phyloP scores from a whole-genome alignment of 2,888 invertebrate genomes.

The Lagria hirta region DNA sequence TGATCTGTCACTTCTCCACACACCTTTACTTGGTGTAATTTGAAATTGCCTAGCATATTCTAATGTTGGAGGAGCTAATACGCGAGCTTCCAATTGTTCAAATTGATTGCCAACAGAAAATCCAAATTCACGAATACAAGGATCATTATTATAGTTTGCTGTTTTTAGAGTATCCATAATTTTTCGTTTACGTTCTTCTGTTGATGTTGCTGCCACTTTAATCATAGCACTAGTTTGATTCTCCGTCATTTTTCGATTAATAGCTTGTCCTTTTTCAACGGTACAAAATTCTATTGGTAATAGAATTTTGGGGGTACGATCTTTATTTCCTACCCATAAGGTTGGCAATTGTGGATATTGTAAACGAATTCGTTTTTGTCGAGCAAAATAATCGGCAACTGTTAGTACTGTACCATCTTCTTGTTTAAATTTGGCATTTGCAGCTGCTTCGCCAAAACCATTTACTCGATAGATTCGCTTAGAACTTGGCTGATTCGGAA shows the following conservation, averaged over 20 bases:
- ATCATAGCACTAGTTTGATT: slow-evolving; percentile 87
- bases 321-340: slow-evolving; percentile 66
- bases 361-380: slow-evolving; percentile 52
- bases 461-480: slow-evolving; percentile 56
- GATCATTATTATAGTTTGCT: slow-evolving; percentile 50
- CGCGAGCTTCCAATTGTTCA: slow-evolving; percentile 73
- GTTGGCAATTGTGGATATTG: slow-evolving; percentile 74
- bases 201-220: slow-evolving; percentile 77
- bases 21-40: slow-evolving; percentile 50
- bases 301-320: slow-evolving; percentile 65
- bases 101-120: slow-evolving; percentile 74
- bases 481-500: slow-evolving; percentile 51
- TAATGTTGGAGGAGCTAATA: slow-evolving; percentile 75
- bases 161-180: slow-evolving; percentile 66
- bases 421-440: slow-evolving; percentile 48
- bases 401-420: slow-evolving; percentile 45
- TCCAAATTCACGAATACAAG: slow-evolving; percentile 77
- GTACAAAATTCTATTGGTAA: slow-evolving; percentile 83
- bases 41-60: slow-evolving; percentile 59
- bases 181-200: slow-evolving; percentile 73
- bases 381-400: slow-evolving; percentile 57
- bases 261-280: slow-evolving; percentile 74
- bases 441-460: slow-evolving; percentile 49
- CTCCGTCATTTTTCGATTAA: slow-evolving; percentile 78
- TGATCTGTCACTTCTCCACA: slow-evolving; percentile 49